phyloP scores from a whole-genome alignment of 2,113 vertebrate species.

The Zosterops japonicus region DNA sequence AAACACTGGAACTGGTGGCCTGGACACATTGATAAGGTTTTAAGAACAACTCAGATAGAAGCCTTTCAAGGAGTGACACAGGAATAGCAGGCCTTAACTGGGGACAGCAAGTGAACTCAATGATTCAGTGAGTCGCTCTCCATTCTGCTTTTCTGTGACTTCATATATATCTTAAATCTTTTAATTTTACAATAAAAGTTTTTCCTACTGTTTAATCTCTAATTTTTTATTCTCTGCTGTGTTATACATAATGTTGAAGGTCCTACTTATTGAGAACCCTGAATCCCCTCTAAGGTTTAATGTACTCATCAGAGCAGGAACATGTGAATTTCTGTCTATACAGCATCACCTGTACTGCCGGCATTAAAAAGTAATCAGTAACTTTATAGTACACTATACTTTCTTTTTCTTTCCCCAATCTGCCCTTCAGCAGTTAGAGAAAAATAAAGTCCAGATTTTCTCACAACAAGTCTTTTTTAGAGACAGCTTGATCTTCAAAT shows the following conservation, averaged over 20 bases:
- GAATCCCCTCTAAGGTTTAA: background rate
- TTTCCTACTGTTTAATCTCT: background rate
- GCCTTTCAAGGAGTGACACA: background rate
- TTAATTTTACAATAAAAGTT: background rate
- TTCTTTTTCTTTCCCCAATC: background rate
- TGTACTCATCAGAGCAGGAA: background rate
- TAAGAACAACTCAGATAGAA: background rate
- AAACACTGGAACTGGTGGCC: background rate
- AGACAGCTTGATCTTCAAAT: background rate
- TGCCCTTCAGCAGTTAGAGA: background rate
- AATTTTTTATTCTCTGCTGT: background rate
- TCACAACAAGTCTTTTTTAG: background rate
- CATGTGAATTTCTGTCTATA: background rate
- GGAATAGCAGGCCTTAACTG: background rate
- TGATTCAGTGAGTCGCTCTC: background rate
- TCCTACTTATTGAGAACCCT: background rate
- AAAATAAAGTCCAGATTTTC: background rate
- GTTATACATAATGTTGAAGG: background rate
- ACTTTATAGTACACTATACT: background rate
- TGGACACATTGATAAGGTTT: background rate
- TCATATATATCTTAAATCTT: background rate
- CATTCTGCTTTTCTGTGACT: background rate
- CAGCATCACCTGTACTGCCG: background rate
- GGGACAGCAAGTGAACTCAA: background rate
- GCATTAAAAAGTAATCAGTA: background rate